Evolutionary conservation across 2,113 vertebrate species (phyloP).

Genomic region (Alligator mississippiensis): DNA sequence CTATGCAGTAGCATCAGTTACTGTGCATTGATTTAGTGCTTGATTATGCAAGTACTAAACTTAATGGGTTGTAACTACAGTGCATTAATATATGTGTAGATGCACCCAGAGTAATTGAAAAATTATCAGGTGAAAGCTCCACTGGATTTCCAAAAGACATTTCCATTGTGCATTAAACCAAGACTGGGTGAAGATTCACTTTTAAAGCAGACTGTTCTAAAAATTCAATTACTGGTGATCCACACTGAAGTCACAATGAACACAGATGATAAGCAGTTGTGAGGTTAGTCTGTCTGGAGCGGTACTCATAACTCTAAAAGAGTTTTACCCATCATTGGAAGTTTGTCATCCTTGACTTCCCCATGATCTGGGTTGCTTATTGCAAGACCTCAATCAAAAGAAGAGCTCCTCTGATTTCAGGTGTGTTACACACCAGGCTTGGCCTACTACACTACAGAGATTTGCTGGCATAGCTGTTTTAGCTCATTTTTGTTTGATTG

Average conservation of each 20-base stretch:
- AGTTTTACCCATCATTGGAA: background rate
- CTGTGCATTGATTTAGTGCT: too few species aligned
- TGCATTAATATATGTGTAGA: background rate
- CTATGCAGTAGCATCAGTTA: too few species aligned
- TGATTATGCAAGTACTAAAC: too few species aligned
- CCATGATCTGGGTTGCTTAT: background rate
- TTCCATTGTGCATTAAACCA: background rate
- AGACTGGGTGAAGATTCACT: background rate
- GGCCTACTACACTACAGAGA: too few species aligned
- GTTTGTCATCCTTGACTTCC: conserved; percentile 10
- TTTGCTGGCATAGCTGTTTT: conserved; percentile 3
- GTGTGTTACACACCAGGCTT: background rate
- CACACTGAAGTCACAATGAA: background rate
- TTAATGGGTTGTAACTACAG: background rate
- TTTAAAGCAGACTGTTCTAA: background rate
- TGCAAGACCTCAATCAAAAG: accelerated
- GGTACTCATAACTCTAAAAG: conserved; percentile 27
- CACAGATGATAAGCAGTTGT: background rate
- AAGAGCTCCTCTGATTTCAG: background rate
- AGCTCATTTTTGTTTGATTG: conserved; percentile 45
- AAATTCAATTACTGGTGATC: background rate
- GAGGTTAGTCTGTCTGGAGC: conserved; percentile 7
- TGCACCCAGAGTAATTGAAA: background rate
- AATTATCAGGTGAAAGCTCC: background rate
- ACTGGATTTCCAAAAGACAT: background rate